Evolutionary conservation across 2,888 invertebrate species (phyloP), one percentile per base, ranked within the genome.

Genomic region (Polia nebulosa): DNA sequence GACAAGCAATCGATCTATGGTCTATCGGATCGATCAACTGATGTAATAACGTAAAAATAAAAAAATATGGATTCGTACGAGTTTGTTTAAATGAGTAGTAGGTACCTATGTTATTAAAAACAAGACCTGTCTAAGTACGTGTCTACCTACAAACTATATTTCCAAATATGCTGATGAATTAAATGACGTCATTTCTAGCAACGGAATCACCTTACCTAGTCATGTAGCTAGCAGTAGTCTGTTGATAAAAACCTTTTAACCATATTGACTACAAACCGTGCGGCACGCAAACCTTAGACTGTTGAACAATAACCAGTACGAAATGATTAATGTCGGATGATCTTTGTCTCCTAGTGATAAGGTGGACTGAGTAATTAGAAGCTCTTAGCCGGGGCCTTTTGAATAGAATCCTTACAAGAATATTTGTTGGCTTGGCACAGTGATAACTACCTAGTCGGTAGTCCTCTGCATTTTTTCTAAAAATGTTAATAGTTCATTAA

Each of bases 121-220:
- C 7, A 51, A 29, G 8, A 29, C 15, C n/a, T 44, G n/a, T n/a
- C n/a, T n/a, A n/a, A 6, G 32, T 41, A 39, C 11, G n/a, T 20
- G 2, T 22, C 25, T 41, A 69, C 47, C n/a, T 34, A 17, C 20
- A 6, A 22, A 45, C 1, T 32, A 25, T 8, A 36, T 36, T 51
- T 56, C 44, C 25, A 44, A 65, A 44, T 32, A 44, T 51, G 22
- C 51, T 60, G 39, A 66, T 32, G 29, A 68, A 56, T 69, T 32
- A 20, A 56, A 52, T 73, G 73, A 76, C 53, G 56, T 73, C 36
- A 73, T 51, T 51, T 15, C 4, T 45, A 52, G 44, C 22, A 68
- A 51, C 25, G 34, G 34, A 60, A 44, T 66, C 45, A 29, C 44
- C 22, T 56, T 76, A 56, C 51, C 45, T 52, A 29, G 56, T 61